Evolutionary conservation across 2,888 invertebrate species (phyloP), one percentile per base, ranked within the genome.

Genomic region (Perizoma affinitatum): DNA sequence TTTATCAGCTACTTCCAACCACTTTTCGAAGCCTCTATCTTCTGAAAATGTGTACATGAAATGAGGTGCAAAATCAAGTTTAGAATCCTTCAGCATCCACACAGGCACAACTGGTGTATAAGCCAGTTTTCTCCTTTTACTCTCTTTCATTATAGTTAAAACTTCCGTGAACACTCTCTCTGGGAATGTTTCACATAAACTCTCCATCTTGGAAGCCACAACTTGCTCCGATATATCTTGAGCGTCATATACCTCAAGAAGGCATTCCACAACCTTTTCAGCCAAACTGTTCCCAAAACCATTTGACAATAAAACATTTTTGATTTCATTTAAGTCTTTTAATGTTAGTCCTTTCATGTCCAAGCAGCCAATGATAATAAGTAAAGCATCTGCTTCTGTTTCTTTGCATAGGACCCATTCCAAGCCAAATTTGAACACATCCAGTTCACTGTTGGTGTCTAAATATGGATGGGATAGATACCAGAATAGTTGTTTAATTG

Each of bases 381-480:
- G 66, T 45, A 90, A 59, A n/a, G 83, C 79, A 70, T 88, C 86
- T 5, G 83, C 79, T 4, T 83, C 83, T 22, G 78, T 76, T 58
- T 83, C 78, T 43, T 74, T 71, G 5, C 68, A 68, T 22, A 69
- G 55, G 9, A 87, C 72, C 91, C 91, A 92, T 35, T 84, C 52
- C n/a, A 80, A 64, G 9, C 91, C 91, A 79, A 91, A 90, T 67
- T 81, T 78, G 55, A 89, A 91, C 0, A 88, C 86, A 51, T 82
- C 73, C 48, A 84, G 64, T 71, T 92, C 92, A 67, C 65, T 79
- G 2, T 74, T 68, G 1, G 75, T 63, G 62, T 87, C 76, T 61
- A 91, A 76, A 66, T 84, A 82, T 49, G 88, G 83, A 62, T 91
- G 88, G 22, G 90, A 90, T 8, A 92, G 74, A 59, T 90, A 91